Conservation (phyloP, 1,140 invertebrate genomes). For the Lepidurus arcticus region DNA sequence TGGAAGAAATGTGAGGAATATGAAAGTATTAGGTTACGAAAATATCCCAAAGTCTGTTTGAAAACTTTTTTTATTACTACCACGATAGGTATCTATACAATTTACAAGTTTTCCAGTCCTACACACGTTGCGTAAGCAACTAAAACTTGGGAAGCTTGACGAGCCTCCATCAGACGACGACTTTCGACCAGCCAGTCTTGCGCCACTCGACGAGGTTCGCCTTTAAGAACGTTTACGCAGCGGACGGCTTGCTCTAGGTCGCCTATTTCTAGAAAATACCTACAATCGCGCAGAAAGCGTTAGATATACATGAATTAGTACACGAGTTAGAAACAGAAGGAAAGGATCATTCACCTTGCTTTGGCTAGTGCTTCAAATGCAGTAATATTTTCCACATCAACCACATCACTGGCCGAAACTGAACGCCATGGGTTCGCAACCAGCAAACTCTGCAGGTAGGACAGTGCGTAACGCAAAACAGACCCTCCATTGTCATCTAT, state of each 20-base stretch:
- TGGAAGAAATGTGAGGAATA: too few relatives aligned
- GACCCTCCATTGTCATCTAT: slow-evolving; percentile 72
- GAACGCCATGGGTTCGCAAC: slow-evolving; percentile 50
- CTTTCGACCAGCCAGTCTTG: slow-evolving; percentile 81
- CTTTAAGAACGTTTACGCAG: slow-evolving; percentile 83
- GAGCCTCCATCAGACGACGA: slow-evolving; percentile 75
- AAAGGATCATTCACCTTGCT: slow-evolving; percentile 57
- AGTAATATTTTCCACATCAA: slow-evolving; percentile 62
- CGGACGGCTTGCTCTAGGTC: slow-evolving; percentile 75
- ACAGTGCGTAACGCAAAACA: slow-evolving; percentile 74
- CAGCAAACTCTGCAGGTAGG: slow-evolving; percentile 70
- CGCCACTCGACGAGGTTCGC: slow-evolving; percentile 73
- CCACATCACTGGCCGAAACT: slow-evolving; percentile 60
- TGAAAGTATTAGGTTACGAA: neutral
- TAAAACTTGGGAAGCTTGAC: slow-evolving; percentile 78
- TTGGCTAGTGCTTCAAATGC: slow-evolving; percentile 82
- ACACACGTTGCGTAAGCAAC: slow-evolving; percentile 66
- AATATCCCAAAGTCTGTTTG: neutral
- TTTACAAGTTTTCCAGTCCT: slow-evolving; percentile 36
- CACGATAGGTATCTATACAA: slow-evolving; percentile 12
- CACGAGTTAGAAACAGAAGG: slow-evolving; percentile 10
- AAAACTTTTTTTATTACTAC: slow-evolving; percentile 9
- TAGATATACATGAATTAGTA: slow-evolving; percentile 33
- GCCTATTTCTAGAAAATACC: slow-evolving; percentile 77
- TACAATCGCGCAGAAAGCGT: slow-evolving; percentile 41